Conservation (phyloP, 2,797 vertebrate species). For the Gymnothorax reevesii region DNA sequence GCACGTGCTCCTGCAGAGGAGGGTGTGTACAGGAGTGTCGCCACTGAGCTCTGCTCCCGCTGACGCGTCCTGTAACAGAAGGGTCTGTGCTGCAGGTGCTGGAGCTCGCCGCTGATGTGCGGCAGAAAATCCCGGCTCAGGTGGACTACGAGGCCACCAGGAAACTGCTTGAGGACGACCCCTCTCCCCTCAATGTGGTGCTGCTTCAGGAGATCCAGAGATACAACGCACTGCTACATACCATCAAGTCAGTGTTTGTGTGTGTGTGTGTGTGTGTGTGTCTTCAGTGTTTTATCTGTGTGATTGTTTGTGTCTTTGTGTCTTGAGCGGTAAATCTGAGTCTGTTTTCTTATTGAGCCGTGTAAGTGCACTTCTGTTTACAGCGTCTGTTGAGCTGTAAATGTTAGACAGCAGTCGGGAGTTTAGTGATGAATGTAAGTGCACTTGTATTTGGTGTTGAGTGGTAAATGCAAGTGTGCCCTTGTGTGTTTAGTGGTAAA, state of each 20-base stretch:
- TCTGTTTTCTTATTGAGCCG: no score
- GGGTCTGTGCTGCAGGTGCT: conserved; percentile 70
- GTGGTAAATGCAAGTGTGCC: background rate
- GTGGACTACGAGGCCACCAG: conserved; percentile 74
- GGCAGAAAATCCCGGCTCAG: conserved; percentile 73
- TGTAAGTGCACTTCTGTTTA: no score
- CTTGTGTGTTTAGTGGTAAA: no score
- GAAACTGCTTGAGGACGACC: conserved; percentile 70
- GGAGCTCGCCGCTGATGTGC: conserved; percentile 76
- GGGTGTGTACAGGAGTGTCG: conserved; percentile 34
- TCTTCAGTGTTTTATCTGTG: background rate
- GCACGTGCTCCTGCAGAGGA: background rate
- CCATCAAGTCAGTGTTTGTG: conserved; percentile 72
- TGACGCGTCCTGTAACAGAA: no score
- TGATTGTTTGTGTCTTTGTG: background rate
- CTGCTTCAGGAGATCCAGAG: conserved; percentile 88
- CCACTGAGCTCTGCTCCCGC: no score
- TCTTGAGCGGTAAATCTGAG: background rate
- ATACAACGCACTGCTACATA: conserved; percentile 81
- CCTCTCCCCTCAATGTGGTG: conserved; percentile 82
- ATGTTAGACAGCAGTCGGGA: no score
- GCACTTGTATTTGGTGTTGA: background rate
- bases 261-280: background rate
- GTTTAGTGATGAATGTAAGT: background rate
- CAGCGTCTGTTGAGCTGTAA: no score